Percentiles rank a stretch among this genome's conserved stretches.
phyloP scores from a whole-genome alignment of 2,888 invertebrate species.

The Scaptomyza caliginosa region DNA sequence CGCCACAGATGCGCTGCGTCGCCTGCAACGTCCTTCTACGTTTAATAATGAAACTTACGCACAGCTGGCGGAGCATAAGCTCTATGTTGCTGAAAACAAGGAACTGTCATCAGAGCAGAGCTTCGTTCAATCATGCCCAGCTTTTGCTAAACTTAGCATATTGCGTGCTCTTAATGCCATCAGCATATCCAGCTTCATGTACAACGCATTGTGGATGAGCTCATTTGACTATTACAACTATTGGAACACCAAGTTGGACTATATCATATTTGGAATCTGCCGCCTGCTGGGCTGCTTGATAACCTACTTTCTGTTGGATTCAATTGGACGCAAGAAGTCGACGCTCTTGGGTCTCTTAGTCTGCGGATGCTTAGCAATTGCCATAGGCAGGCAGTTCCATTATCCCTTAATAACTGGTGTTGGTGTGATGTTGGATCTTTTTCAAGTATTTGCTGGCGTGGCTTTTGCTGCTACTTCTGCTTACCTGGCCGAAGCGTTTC shows the following conservation, averaged over 20 bases:
- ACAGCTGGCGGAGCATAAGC: conserved; percentile 63
- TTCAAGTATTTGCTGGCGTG: conserved; percentile 62
- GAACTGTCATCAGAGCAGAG: conserved; percentile 24
- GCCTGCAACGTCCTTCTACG: conserved; percentile 51
- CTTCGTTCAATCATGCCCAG: conserved; percentile 38
- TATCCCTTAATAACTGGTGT: background rate
- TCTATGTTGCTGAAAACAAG: conserved; percentile 55
- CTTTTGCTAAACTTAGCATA: conserved; percentile 58
- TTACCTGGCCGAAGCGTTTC: conserved; percentile 73
- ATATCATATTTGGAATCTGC: conserved; percentile 40
- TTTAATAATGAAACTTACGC: conserved; percentile 48
- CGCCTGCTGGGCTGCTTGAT: conserved; percentile 53
- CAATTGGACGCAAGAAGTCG: conserved; percentile 56
- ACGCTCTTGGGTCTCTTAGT: conserved; percentile 47
- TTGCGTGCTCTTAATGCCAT: conserved; percentile 63
- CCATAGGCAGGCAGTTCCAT: conserved; percentile 26
- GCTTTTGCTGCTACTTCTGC: conserved; percentile 58
- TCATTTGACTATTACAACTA: background rate
- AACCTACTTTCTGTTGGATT: conserved; percentile 50
- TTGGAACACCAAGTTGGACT: conserved; percentile 11
- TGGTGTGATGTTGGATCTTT: conserved; percentile 37
- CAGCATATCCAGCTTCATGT: conserved; percentile 43
- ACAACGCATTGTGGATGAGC: background rate
- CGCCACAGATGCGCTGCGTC: conserved; percentile 61
- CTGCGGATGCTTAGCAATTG: conserved; percentile 49